Evolutionary conservation across 2,797 vertebrate genomes (phyloP), one percentile per base, ranked within the genome.

Genomic region (Hozukius guyotensis): DNA sequence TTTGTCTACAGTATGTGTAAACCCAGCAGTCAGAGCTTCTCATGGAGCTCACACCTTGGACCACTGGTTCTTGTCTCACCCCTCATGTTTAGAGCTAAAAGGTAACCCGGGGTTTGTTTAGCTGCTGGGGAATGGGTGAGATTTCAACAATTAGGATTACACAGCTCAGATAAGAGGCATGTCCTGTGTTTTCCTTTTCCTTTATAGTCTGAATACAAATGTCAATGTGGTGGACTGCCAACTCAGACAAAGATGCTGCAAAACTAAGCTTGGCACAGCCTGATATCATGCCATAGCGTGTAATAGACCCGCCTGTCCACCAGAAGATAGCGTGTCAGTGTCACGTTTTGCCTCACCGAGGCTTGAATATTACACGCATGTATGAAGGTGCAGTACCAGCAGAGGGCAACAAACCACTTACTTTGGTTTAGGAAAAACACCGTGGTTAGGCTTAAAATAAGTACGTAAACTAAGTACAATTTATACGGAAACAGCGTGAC

Each of bases 1-100:
- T 82, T 80, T 73, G 83, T 70, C 72, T 60, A 24, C 56, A 42
- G 57, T 29, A 31, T 8, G 71, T 77, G 76, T 78, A 61, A 75
- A 86, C 67, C 12, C 6, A 38, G 10, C 57, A 31, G 46, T 29
- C 62, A 53, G 49, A 7, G 75, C 52, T 85, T 72, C 85, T 57
- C 42, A 59, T 14, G 52, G 61, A 3, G 38, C 65, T 59, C 52
- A 69, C 70, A 82, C 36, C 64, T 69, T 20, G 64, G 66, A 36
- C 63, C 18, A 5, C 46, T 36, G 60, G 18, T 62, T 77, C 68
- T 42, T 53, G 31, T 72, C 32, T 38, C 49, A 46, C 31, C 14
- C 14, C 25, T 65, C 8, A 18, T 36, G 59, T 78, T 80, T 55
- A 24, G 11, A 77, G 62, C 61, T 65, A 4, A 69, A 82, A 55